Base-by-base conservation (phyloP, 2,113 vertebrate species). In the Cebus imitator region DNA sequence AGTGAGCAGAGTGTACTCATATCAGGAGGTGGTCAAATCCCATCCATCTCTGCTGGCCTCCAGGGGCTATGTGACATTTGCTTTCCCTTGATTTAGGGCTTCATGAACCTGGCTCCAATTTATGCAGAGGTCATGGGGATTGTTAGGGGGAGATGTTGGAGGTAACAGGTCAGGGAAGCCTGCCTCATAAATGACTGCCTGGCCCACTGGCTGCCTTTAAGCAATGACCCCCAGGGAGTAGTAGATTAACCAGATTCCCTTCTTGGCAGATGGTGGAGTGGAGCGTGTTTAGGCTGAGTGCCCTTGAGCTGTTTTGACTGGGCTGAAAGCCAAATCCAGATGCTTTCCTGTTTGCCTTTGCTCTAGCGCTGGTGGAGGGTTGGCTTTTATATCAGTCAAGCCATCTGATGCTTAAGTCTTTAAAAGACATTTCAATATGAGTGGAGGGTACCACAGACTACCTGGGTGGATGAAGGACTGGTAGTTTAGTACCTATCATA, bases 331-430 rank as follows among this genome's bases (percentile, higher is more conserved):
- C 83, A 88, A 70, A 84, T 95, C 23, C 70, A 90, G 43, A 66
- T 55, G 72, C 52, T 79, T 95, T 96, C 58, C 50, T 68, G 30
- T 32, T 52, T 87, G n/a, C 84, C 90, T 87, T 92, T 92, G n/a
- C 52, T 94, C 8, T 93, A 40, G 35, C 82, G 35, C 37, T 84
- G 43, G 37, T 76, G 32, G 91, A 43, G 78, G 5, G 8, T 83
- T 89, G 61, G 32, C 55, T 43, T 96, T 83, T 93, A 45, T 84
- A 37, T 82, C 40, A 75, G 57, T 78, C 35, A 75, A 70, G n/a
- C 40, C 45, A 61, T 85, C 35, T 90, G 52, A 94, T 80, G 57
- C 55, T 43, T 43, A 83, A 45, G 83, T 89, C 68, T 73, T 96
- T 83, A 73, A 90, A 93, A 95, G 82, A 7, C 23, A 14, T 72